Evolutionary conservation across 2,797 vertebrate genomes (phyloP).

Genomic region (Hoplostethus mediterraneus): DNA sequence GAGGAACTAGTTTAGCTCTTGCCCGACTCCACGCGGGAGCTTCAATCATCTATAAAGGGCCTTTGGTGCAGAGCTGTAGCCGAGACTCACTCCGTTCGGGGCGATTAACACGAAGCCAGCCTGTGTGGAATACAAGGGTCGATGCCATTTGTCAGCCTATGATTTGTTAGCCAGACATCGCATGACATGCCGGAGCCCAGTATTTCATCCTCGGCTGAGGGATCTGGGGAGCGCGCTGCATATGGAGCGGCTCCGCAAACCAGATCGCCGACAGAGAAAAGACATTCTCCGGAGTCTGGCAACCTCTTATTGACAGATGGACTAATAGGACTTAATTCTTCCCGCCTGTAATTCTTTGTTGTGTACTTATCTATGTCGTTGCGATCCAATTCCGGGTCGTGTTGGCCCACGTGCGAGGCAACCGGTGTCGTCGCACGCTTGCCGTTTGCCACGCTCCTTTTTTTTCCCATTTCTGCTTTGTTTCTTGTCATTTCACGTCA

Average conservation of each 20-base stretch:
- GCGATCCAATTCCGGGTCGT: slow-evolving; percentile 34
- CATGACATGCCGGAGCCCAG: slow-evolving; percentile 43
- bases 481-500: slow-evolving; percentile 31
- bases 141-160: slow-evolving; percentile 68
- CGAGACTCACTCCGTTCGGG: slow-evolving; percentile 38
- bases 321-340: slow-evolving; percentile 76
- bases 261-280: slow-evolving; percentile 64
- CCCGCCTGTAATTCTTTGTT: slow-evolving; percentile 67
- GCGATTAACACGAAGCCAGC: slow-evolving; percentile 63
- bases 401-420: slow-evolving; percentile 52
- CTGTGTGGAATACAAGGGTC: slow-evolving; percentile 47
- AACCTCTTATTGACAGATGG: slow-evolving; percentile 71
- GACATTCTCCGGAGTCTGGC: slow-evolving; percentile 61
- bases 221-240: slow-evolving; percentile 58
- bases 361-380: slow-evolving; percentile 58
- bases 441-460: slow-evolving; percentile 12
- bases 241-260: slow-evolving; percentile 66
- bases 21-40: slow-evolving; percentile 17
- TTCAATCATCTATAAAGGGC: slow-evolving; percentile 50
- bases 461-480: slow-evolving; percentile 7
- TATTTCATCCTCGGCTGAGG: slow-evolving; percentile 52
- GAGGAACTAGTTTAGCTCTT: neutral
- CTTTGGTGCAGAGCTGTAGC: slow-evolving; percentile 50
- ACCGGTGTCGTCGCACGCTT: slow-evolving; percentile 59
- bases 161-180: slow-evolving; percentile 61